phyloP scores from a whole-genome alignment of 2,113 vertebrate genomes.

The Limanda limanda region DNA sequence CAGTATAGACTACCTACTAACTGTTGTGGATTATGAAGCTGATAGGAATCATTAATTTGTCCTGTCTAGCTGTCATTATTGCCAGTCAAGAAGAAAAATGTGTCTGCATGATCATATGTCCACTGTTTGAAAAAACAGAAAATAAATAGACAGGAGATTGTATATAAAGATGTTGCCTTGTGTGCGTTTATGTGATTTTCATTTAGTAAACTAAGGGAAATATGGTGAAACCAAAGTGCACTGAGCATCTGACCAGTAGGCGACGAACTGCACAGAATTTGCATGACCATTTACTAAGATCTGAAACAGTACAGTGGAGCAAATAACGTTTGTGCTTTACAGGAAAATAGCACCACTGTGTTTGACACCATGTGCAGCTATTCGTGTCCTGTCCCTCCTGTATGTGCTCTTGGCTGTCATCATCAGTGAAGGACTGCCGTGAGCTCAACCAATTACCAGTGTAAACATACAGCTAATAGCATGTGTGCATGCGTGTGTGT shows the following conservation, averaged over 20 bases:
- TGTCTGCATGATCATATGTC: no score
- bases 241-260: no score
- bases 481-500: no score
- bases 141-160: no score
- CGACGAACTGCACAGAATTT: not conserved
- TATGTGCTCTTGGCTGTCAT: not conserved
- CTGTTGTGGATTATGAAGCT: not conserved
- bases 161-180: no score
- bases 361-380: not conserved
- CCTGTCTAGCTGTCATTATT: not conserved
- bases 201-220: not conserved
- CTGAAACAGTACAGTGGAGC: not conserved
- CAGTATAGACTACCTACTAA: not conserved
- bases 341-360: not conserved
- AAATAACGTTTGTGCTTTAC: not conserved
- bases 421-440: not conserved
- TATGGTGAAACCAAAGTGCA: not conserved
- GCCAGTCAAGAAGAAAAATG: not conserved
- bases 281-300: not conserved
- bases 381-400: not conserved
- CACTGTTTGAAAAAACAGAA: no score
- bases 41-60: not conserved
- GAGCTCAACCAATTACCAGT: conserved; percentile 3
- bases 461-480: conserved; percentile 22
- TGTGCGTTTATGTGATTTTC: no score